phyloP scores from a whole-genome alignment of 2,113 vertebrate species.

The Taxidea taxus region DNA sequence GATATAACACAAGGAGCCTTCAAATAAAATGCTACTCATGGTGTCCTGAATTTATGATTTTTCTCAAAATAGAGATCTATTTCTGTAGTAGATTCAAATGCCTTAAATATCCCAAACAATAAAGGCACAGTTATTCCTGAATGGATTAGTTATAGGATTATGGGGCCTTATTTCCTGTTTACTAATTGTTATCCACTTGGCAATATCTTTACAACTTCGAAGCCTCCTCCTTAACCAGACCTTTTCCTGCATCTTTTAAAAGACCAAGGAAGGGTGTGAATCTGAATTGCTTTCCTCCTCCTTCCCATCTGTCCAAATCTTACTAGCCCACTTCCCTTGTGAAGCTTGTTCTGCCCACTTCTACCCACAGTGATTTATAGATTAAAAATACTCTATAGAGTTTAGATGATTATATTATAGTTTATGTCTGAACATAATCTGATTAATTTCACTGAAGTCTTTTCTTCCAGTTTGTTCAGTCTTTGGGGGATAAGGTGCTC shows the following conservation, averaged over 20 bases:
- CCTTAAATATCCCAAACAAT: background rate
- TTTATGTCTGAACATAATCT: background rate
- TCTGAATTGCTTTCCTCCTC: slow-evolving; percentile 46
- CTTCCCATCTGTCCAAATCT: slow-evolving; percentile 48
- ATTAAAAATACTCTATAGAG: slow-evolving; percentile 4
- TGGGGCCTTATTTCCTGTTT: background rate
- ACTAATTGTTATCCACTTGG: slow-evolving; percentile 14
- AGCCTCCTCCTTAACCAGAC: slow-evolving; percentile 24
- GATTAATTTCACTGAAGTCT: background rate
- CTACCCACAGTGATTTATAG: slow-evolving; percentile 3
- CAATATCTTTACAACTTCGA: slow-evolving; percentile 25
- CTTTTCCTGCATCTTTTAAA: slow-evolving; percentile 24
- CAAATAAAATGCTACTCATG: background rate
- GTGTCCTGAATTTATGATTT: background rate
- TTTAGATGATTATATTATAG: background rate
- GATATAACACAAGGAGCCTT: background rate
- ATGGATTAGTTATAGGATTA: background rate
- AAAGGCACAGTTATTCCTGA: slow-evolving; percentile 1
- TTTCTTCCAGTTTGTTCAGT: background rate
- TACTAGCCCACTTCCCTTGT: slow-evolving; percentile 28
- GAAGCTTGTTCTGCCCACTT: slow-evolving; percentile 29
- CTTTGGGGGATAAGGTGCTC: background rate
- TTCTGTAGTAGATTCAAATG: background rate
- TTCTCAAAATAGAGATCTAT: background rate
- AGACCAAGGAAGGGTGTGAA: slow-evolving; percentile 31